These are phyloP conservation scores for Conchocele bisecta DNA, from an alignment of 2,888 invertebrate species.

Conservation along the genomic window DNA sequence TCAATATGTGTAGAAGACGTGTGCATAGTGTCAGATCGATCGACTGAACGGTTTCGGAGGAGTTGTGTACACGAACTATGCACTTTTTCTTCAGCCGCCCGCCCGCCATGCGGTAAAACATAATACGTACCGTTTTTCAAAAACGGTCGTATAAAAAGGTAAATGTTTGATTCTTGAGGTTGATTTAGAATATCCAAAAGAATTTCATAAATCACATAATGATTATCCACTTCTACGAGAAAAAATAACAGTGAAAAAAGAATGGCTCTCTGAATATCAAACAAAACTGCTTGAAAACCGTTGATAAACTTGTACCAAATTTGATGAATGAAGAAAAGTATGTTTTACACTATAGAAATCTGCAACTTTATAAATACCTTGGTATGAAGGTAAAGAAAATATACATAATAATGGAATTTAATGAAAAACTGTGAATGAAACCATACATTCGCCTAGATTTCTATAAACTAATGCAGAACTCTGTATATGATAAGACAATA, in stretches of 20 bases:
- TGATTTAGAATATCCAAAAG: conserved; percentile 31
- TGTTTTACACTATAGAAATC: conserved; percentile 76
- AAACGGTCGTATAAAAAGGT: too few species aligned
- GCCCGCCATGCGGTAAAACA: too few species aligned
- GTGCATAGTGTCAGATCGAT: too few species aligned
- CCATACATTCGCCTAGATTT: too few species aligned
- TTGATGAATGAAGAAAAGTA: conserved; percentile 65
- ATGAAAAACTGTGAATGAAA: too few species aligned
- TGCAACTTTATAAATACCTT: conserved; percentile 71
- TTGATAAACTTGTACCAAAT: conserved; percentile 56
- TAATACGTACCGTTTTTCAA: too few species aligned
- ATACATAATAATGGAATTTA: conserved; percentile 74
- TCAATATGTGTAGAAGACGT: too few species aligned
- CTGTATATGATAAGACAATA: too few species aligned
- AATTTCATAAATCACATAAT: conserved; percentile 24
- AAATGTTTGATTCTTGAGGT: conserved; percentile 31
- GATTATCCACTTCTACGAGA: conserved; percentile 37
- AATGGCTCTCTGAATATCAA: conserved; percentile 27
- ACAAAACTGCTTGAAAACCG: conserved; percentile 58
- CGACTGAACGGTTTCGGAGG: too few species aligned
- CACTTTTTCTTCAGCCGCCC: too few species aligned
- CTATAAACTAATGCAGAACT: too few species aligned
- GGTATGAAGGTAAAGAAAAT: conserved; percentile 67
- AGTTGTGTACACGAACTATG: too few species aligned
- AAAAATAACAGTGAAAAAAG: conserved; percentile 64